Conservation (phyloP, 2,888 invertebrate genomes). For the Gerris lacustris region DNA sequence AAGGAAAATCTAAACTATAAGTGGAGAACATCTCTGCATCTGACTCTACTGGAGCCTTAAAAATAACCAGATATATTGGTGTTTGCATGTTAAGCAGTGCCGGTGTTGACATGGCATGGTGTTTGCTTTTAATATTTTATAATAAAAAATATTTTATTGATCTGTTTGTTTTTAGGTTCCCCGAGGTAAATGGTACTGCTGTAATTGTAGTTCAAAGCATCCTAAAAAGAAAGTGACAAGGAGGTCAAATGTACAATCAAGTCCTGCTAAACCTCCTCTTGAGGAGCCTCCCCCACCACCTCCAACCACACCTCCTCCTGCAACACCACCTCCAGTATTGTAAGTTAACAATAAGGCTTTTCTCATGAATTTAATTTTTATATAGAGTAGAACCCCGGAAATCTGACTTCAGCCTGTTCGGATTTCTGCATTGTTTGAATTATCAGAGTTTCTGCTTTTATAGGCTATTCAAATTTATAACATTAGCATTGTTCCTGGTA, state of each 20-base stretch:
- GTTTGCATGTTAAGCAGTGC: too few species aligned
- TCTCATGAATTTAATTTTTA: too few species aligned
- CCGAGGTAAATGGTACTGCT: conserved; percentile 79
- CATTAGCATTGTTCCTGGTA: too few species aligned
- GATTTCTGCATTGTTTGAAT: too few species aligned
- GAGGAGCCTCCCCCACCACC: conserved; percentile 20
- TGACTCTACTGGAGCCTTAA: too few species aligned
- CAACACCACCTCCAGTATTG: conserved; percentile 25
- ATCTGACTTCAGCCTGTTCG: too few species aligned
- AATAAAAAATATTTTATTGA: conserved; percentile 18
- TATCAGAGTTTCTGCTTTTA: too few species aligned
- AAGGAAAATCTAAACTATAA: too few species aligned
- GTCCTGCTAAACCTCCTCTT: background rate
- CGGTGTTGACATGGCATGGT: background rate
- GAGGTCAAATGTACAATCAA: conserved; percentile 15
- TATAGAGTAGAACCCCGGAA: too few species aligned
- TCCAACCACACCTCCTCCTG: conserved; percentile 21
- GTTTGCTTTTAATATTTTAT: background rate
- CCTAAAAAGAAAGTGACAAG: conserved; percentile 50
- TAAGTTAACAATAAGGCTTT: background rate
- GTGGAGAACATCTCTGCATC: too few species aligned
- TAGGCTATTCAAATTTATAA: too few species aligned
- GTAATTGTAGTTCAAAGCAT: conserved; percentile 72
- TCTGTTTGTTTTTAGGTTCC: conserved; percentile 46
- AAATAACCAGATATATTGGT: too few species aligned